Percentiles rank a stretch among this genome's conserved stretches.
phyloP scores from a whole-genome alignment of 2,888 invertebrate genomes.

The Tromatobia lineatoria region DNA sequence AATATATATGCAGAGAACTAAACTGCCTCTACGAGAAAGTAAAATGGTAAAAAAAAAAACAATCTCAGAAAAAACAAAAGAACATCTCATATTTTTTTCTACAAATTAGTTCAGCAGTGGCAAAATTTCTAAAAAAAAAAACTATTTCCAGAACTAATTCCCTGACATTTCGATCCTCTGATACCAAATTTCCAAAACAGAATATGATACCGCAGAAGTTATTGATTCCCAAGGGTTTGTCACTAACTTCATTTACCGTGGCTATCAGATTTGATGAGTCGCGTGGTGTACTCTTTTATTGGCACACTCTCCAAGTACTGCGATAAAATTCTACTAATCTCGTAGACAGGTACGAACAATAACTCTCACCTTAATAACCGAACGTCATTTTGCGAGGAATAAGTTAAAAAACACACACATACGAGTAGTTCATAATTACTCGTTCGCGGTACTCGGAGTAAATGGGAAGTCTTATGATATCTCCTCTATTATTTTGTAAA shows the following conservation, averaged over 20 bases:
- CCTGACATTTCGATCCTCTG: too few relatives aligned
- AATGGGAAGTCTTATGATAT: conserved; percentile 29
- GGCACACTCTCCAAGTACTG: conserved; percentile 45
- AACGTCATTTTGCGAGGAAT: conserved; percentile 53
- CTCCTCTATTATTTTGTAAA: conserved; percentile 20
- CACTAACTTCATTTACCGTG: background rate
- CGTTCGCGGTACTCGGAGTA: conserved; percentile 18
- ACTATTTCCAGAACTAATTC: too few relatives aligned
- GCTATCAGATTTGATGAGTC: background rate
- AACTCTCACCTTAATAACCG: conserved; percentile 44
- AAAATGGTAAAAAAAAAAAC: too few relatives aligned
- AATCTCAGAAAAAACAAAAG: too few relatives aligned
- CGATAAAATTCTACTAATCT: conserved; percentile 65
- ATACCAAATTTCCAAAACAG: too few relatives aligned
- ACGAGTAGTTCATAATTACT: conserved; percentile 17
- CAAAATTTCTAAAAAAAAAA: too few relatives aligned
- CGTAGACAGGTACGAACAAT: conserved; percentile 68
- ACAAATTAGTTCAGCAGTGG: too few relatives aligned
- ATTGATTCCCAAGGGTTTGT: background rate
- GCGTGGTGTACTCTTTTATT: conserved; percentile 34
- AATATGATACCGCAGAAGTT: background rate
- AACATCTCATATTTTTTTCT: too few relatives aligned
- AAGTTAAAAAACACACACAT: conserved; percentile 44
- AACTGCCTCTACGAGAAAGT: too few relatives aligned
- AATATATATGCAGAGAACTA: too few relatives aligned